These are phyloP conservation scores for Vanessa atalanta DNA, from an alignment of 1,140 invertebrate genomes.

Conservation along the genomic window DNA sequence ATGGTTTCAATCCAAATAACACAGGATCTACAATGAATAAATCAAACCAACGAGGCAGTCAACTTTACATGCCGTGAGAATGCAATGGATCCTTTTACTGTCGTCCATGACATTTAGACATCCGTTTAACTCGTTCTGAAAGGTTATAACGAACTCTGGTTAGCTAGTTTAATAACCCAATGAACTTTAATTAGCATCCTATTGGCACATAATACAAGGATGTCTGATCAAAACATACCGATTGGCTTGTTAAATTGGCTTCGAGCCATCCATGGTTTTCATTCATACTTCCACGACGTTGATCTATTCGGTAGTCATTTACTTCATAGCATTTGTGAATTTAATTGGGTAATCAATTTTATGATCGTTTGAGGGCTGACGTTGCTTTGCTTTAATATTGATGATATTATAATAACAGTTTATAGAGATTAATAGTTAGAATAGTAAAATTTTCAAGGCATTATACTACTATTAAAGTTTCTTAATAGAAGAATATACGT, in stretches of 20 bases:
- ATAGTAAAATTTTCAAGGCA: too few species aligned
- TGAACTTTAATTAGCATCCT: slow-evolving; percentile 15
- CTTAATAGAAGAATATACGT: neutral
- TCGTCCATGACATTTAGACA: slow-evolving; percentile 31
- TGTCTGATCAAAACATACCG: slow-evolving; percentile 4
- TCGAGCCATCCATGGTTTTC: slow-evolving; percentile 6
- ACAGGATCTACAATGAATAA: too few species aligned
- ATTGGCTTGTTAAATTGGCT: slow-evolving; percentile 1
- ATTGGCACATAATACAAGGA: slow-evolving; percentile 10
- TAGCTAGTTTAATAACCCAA: slow-evolving; percentile 14
- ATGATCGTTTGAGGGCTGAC: too few species aligned
- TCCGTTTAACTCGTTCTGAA: slow-evolving; percentile 18
- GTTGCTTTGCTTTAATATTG: too few species aligned
- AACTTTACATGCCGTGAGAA: neutral
- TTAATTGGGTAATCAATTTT: neutral
- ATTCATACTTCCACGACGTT: slow-evolving; percentile 7
- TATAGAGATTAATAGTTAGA: too few species aligned
- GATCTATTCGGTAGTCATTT: neutral
- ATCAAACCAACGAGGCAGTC: neutral
- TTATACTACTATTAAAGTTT: too few species aligned
- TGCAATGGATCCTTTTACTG: slow-evolving; percentile 26
- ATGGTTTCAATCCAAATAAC: too few species aligned
- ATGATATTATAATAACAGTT: too few species aligned
- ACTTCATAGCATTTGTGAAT: neutral
- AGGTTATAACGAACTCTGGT: slow-evolving; percentile 8